These are phyloP conservation scores for Gymnothorax reevesii DNA, from an alignment of 2,797 vertebrate species.

Conservation along the genomic window DNA sequence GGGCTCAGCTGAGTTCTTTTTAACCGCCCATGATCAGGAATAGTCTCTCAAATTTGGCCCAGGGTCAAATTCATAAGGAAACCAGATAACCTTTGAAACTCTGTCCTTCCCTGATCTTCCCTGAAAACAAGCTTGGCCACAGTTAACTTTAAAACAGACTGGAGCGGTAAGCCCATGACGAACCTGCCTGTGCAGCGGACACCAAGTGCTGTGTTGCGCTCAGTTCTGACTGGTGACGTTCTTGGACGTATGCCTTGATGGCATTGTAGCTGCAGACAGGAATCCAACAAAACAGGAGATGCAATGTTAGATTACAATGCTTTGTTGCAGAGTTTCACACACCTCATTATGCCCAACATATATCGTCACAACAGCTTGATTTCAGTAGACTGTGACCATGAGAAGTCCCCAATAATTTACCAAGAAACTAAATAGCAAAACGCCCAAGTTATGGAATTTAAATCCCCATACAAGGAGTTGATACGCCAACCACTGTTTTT, in stretches of 20 bases:
- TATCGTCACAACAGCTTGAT: not conserved
- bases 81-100: not conserved
- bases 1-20: not conserved
- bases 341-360: not conserved
- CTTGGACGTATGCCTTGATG: conserved; percentile 89
- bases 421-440: not conserved
- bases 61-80: not conserved
- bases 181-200: conserved; percentile 92
- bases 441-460: not conserved
- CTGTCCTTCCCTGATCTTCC: not conserved
- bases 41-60: not conserved
- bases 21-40: not conserved
- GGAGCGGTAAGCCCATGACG: conserved; percentile 46
- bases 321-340: not conserved
- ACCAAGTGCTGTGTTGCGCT: conserved; percentile 84
- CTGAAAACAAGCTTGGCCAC: not conserved
- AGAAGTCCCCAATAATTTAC: not conserved
- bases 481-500: no score
- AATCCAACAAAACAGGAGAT: conserved; percentile 24
- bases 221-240: conserved; percentile 80
- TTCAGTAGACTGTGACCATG: not conserved
- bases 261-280: conserved; percentile 84
- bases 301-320: not conserved
- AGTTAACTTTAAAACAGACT: not conserved
- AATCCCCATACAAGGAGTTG: no score